Conservation (phyloP, 2,888 invertebrate genomes). For the Tipula unca region DNA sequence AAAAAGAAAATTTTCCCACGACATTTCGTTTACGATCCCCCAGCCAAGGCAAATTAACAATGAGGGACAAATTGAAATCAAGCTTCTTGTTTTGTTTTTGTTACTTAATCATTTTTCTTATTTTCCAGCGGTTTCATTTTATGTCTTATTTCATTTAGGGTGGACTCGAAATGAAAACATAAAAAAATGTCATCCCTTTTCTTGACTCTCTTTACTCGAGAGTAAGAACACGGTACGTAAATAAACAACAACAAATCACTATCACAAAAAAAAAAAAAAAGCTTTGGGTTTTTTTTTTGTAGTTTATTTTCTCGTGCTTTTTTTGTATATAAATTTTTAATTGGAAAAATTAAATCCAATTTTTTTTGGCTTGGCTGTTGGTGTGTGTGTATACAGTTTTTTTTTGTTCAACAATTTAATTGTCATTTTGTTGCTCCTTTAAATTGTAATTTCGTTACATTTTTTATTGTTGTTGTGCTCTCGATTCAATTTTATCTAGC, state of each 20-base stretch:
- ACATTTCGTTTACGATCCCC: neutral
- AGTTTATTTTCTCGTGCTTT: neutral
- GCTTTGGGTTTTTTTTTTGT: neutral
- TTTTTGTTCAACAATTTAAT: neutral
- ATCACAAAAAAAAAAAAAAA: neutral
- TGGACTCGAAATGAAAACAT: neutral
- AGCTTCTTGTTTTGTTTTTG: neutral
- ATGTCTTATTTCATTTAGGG: neutral
- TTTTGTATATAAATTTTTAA: neutral
- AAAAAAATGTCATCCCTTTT: neutral
- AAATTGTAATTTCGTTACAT: neutral
- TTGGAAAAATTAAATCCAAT: neutral
- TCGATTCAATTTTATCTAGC: neutral
- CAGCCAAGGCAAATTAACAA: neutral
- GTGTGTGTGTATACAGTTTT: neutral
- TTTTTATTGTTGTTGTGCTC: neutral
- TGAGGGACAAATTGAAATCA: neutral
- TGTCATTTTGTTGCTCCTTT: neutral
- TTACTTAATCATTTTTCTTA: neutral
- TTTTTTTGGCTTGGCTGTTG: neutral
- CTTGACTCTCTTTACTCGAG: neutral
- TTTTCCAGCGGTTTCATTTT: neutral
- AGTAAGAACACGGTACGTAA: neutral
- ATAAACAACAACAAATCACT: neutral
- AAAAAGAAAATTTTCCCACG: neutral